These are phyloP conservation scores for Melopsittacus undulatus DNA, from an alignment of 2,797 vertebrate genomes.

Conservation along the genomic window DNA sequence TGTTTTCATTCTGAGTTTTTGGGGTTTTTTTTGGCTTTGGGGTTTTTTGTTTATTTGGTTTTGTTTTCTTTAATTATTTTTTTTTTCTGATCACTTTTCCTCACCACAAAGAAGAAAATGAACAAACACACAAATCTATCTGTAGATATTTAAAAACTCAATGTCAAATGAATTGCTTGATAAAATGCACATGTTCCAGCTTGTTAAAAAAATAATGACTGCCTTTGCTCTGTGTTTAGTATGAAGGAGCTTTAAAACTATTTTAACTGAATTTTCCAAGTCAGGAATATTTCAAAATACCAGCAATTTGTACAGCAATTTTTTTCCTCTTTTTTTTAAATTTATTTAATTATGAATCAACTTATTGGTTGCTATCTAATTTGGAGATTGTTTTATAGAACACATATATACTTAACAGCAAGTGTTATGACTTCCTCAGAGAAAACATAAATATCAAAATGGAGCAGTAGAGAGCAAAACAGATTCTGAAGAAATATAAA, in stretches of 20 bases:
- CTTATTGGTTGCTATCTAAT: conserved; percentile 41
- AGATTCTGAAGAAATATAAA: conserved; percentile 67
- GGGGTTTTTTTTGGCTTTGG: neutral
- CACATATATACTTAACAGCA: conserved; percentile 59
- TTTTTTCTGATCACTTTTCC: neutral
- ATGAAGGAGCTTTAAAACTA: neutral
- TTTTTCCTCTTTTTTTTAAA: neutral
- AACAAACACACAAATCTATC: neutral
- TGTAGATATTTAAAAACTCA: neutral
- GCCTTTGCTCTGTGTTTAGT: neutral
- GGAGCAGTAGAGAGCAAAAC: conserved; percentile 18
- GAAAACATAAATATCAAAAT: conserved; percentile 44
- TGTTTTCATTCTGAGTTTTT: neutral
- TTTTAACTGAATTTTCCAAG: neutral
- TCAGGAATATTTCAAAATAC: neutral
- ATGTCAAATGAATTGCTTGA: neutral
- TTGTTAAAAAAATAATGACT: too few relatives aligned
- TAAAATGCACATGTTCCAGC: neutral
- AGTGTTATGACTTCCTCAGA: conserved; percentile 60
- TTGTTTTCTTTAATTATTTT: neutral
- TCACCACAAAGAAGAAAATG: neutral
- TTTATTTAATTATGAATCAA: neutral
- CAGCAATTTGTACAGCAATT: neutral
- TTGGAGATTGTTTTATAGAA: conserved; percentile 58
- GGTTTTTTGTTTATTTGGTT: neutral